phyloP scores from a whole-genome alignment of 2,797 vertebrate species.

The Molossus molossus region DNA sequence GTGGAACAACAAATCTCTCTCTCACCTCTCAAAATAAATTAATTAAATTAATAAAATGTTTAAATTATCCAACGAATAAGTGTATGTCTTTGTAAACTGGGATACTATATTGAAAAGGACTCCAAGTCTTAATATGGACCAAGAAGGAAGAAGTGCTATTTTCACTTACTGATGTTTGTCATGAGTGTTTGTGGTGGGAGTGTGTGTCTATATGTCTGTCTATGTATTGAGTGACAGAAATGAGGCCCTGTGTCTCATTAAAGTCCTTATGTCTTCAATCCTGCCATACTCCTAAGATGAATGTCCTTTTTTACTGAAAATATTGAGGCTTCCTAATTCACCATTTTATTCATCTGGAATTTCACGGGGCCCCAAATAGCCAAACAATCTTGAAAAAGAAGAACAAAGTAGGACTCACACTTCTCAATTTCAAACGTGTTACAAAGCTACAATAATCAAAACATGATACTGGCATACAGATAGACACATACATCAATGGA shows the following conservation, averaged over 20 bases:
- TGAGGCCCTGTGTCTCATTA: neutral
- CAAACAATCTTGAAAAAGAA: slow-evolving; percentile 22
- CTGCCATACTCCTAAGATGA: neutral
- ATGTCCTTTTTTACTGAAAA: slow-evolving; percentile 21
- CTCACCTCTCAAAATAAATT: no score
- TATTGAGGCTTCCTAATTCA: neutral
- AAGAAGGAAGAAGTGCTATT: neutral
- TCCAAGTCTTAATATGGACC: slow-evolving; percentile 8
- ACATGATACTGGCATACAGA: neutral
- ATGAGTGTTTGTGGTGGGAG: neutral
- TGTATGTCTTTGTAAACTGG: neutral
- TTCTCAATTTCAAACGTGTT: neutral
- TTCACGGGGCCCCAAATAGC: neutral
- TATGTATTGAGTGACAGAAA: neutral
- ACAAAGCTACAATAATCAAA: no score
- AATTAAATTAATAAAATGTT: neutral
- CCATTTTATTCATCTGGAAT: neutral
- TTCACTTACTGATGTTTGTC: neutral
- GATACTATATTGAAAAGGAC: neutral
- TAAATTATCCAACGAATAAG: neutral
- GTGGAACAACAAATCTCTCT: no score
- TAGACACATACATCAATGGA: neutral
- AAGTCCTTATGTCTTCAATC: slow-evolving; percentile 28
- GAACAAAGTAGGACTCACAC: neutral
- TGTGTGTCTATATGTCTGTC: neutral